Conservation (phyloP, 2,113 vertebrate genomes). For the Microtus oregoni region DNA sequence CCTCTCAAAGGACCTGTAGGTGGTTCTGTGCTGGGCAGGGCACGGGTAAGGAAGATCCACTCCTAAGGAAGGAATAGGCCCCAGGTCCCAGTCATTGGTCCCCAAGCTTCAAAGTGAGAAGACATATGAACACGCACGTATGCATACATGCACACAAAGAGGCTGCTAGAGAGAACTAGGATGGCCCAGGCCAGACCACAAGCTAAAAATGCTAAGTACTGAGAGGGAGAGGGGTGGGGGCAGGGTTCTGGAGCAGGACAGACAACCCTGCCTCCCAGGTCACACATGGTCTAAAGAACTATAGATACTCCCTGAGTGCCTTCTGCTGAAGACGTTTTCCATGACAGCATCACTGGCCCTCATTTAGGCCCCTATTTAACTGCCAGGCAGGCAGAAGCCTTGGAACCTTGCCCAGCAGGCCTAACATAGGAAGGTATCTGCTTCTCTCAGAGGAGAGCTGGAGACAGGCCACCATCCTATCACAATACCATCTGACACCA, state of each 20-base stretch:
- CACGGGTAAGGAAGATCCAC: neutral
- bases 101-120: neutral
- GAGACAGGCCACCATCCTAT: no score
- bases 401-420: neutral
- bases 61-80: neutral
- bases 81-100: no score
- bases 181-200: neutral
- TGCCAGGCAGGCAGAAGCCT: neutral
- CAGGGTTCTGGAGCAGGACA: neutral
- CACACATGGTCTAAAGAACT: neutral
- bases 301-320: fast-evolving
- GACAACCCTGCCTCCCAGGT: neutral
- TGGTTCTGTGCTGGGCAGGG: neutral
- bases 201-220: neutral
- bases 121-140: neutral
- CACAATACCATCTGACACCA: neutral
- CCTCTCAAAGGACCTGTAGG: fast-evolving
- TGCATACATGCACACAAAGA: neutral
- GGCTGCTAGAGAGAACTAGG: neutral
- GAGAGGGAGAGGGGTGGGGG: no score
- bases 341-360: neutral
- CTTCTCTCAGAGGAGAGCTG: neutral
- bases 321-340: neutral
- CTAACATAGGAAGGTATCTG: neutral
- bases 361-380: neutral